Percentiles rank a stretch among this genome's conserved stretches.
Evolutionary conservation across 2,888 invertebrate species (phyloP).

Genomic region (Andricus curvator): DNA sequence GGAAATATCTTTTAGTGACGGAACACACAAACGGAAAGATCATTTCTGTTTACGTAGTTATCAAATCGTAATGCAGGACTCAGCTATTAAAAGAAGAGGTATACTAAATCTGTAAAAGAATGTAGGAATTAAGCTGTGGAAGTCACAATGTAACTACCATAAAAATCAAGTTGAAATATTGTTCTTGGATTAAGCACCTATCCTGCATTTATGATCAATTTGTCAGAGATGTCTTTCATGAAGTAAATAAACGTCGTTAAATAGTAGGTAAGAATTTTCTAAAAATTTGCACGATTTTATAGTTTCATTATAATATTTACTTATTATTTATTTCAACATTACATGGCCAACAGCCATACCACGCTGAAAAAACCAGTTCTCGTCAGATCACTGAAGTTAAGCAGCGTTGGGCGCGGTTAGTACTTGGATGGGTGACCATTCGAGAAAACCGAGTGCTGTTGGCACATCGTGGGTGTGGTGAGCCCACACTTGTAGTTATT

Average conservation of each 20-base stretch:
- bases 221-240: background rate
- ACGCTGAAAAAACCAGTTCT: too few relatives aligned
- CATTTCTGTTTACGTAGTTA: background rate
- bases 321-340: too few relatives aligned
- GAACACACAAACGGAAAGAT: background rate
- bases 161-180: background rate
- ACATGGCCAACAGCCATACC: too few relatives aligned
- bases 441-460: too few relatives aligned
- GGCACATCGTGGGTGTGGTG: too few relatives aligned
- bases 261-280: background rate
- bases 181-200: background rate
- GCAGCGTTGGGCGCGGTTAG: too few relatives aligned
- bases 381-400: too few relatives aligned
- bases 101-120: background rate
- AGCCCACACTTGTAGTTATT: too few relatives aligned
- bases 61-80: background rate
- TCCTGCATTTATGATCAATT: too few relatives aligned
- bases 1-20: constrained; percentile 31
- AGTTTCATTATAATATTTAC: background rate
- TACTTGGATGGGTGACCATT: too few relatives aligned
- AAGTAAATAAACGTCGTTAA: background rate
- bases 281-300: background rate
- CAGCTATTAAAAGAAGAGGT: background rate
- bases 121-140: background rate
- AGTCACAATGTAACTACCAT: background rate